phyloP scores from a whole-genome alignment of 2,888 invertebrate genomes.

The Aethes cnicana region DNA sequence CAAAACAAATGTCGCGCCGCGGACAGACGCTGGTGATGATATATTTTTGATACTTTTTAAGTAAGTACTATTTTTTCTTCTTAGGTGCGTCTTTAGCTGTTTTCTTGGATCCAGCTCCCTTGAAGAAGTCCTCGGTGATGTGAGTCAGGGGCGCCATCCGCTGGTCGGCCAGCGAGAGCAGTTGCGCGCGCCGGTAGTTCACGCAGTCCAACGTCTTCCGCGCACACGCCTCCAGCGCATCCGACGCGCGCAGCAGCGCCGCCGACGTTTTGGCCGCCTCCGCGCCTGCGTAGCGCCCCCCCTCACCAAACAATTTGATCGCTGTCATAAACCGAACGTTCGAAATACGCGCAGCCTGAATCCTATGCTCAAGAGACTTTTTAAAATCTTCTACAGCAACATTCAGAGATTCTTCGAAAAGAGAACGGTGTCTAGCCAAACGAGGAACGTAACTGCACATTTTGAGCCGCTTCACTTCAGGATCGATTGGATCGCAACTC shows the following conservation, averaged over 20 bases:
- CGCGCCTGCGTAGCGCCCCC: conserved; percentile 54
- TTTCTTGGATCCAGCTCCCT: background rate
- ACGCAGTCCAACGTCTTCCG: conserved; percentile 46
- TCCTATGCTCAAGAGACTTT: conserved; percentile 45
- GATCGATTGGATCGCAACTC: conserved; percentile 41
- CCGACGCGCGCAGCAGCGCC: conserved; percentile 50
- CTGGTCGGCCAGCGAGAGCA: conserved; percentile 1
- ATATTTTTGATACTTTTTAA: too few relatives aligned
- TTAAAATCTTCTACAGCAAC: conserved; percentile 46
- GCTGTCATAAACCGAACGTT: conserved; percentile 59
- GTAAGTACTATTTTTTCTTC: background rate
- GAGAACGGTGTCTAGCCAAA: conserved; percentile 49
- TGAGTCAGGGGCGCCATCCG: background rate
- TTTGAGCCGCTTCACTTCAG: conserved; percentile 55
- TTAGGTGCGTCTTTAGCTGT: background rate
- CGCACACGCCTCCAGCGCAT: conserved; percentile 55
- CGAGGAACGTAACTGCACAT: conserved; percentile 62
- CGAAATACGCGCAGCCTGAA: conserved; percentile 63
- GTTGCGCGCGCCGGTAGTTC: conserved; percentile 41
- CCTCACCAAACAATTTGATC: conserved; percentile 57
- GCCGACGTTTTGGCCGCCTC: conserved; percentile 54
- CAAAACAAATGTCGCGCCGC: too few relatives aligned
- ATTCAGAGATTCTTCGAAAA: conserved; percentile 59
- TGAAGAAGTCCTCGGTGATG: background rate
- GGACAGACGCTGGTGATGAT: too few relatives aligned